A percentile compares a stretch with the other conserved stretches of the same genome.
Conservation (phyloP, 2,797 vertebrate genomes). For the Mus caroli region DNA sequence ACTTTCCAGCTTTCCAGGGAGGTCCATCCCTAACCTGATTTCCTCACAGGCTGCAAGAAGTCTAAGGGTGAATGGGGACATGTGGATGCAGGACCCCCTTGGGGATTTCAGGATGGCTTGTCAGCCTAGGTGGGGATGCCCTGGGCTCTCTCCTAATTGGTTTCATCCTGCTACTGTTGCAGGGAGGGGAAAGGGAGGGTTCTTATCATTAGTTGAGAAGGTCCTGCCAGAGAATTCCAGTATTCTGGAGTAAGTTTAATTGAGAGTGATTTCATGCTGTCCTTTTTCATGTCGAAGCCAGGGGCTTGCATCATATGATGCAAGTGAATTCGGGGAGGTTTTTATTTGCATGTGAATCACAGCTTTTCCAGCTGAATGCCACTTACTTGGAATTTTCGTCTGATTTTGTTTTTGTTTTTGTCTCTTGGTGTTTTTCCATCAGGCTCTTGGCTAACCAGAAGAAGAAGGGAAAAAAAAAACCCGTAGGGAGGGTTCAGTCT, state of each 20-base stretch:
- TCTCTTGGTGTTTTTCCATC: conserved; percentile 89
- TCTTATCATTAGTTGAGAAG: conserved; percentile 83
- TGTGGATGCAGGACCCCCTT: background rate
- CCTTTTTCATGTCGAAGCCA: conserved; percentile 86
- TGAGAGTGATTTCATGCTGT: conserved; percentile 88
- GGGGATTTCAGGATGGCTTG: background rate
- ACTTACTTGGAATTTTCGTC: conserved; percentile 90
- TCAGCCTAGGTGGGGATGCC: conserved; percentile 42
- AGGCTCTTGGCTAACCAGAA: conserved; percentile 83
- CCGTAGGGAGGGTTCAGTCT: conserved; percentile 81
- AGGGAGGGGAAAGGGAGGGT: conserved; percentile 58
- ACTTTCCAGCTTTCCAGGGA: background rate
- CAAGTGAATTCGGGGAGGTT: conserved; percentile 88
- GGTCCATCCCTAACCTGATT: background rate
- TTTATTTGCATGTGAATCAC: conserved; percentile 91
- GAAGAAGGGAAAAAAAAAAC: conserved; percentile 46
- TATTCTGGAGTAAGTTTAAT: conserved; percentile 84
- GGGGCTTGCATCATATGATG: conserved; percentile 86
- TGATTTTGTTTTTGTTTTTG: conserved; percentile 90
- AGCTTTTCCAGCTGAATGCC: conserved; percentile 91
- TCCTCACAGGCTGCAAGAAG: background rate
- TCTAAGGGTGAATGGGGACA: background rate
- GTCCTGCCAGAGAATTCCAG: conserved; percentile 80
- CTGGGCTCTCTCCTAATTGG: conserved; percentile 50
- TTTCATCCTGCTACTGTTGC: conserved; percentile 65